Evolutionary conservation across 2,797 vertebrate genomes (phyloP).

Genomic region (Gobionotothen gibberifrons): DNA sequence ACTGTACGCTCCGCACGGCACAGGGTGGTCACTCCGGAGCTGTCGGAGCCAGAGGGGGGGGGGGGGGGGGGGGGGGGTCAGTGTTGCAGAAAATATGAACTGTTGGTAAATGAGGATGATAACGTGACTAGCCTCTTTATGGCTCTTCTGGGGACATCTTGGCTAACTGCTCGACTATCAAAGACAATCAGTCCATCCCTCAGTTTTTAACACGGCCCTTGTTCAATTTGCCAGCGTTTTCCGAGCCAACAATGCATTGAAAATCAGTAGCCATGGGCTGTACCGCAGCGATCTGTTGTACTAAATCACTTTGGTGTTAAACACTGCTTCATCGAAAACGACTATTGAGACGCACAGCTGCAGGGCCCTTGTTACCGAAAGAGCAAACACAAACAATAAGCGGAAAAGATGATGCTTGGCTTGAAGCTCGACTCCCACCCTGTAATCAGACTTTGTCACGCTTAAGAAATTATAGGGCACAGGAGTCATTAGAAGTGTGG

Average conservation of each 20-base stretch:
- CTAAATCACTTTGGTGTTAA: conserved; percentile 69
- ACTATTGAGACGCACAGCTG: conserved; percentile 73
- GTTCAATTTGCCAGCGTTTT: conserved; percentile 40
- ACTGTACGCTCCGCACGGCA: conserved; percentile 48
- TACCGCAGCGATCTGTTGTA: conserved; percentile 21
- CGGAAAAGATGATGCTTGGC: conserved; percentile 74
- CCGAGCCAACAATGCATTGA: conserved; percentile 49
- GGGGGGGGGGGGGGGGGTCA: not conserved
- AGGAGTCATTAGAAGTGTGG: conserved; percentile 73
- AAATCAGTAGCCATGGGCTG: conserved; percentile 47
- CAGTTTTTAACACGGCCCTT: conserved; percentile 28
- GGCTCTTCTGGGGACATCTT: conserved; percentile 37
- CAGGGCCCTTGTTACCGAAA: conserved; percentile 59
- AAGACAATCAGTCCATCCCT: conserved; percentile 6
- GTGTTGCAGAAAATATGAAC: conserved; percentile 11
- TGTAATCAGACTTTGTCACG: conserved; percentile 83
- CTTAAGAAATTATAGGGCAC: conserved; percentile 84
- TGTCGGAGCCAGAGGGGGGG: conserved; percentile 6
- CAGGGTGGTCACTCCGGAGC: conserved; percentile 68
- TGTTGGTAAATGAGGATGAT: conserved; percentile 22
- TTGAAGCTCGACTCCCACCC: conserved; percentile 70
- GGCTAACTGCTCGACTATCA: conserved; percentile 21
- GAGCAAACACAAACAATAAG: conserved; percentile 76
- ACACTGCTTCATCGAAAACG: conserved; percentile 47
- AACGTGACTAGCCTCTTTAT: conserved; percentile 28